Evolutionary conservation across 2,797 vertebrate genomes (phyloP), one percentile per base, ranked within the genome.

Genomic region (Neosilurus hyrtlii): DNA sequence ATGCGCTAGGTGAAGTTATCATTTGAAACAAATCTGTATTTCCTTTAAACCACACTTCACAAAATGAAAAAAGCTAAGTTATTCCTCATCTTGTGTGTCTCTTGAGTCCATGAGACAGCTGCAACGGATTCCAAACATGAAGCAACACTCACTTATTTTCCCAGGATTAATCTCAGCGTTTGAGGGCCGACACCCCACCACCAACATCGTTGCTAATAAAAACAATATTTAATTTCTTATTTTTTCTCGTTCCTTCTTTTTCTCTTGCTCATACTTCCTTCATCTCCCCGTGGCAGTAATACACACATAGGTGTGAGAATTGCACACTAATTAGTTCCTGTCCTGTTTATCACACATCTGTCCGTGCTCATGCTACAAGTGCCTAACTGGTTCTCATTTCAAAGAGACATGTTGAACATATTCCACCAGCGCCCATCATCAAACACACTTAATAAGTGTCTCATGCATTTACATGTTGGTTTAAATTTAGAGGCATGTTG

Each of bases 301-400:
- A 81, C 86, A 80, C 37, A 73, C 63, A 84, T 62, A 37, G 54
- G 54, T 65, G 59, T 59, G 37, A 79, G 86, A 26, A 80, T 84
- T 90, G 83, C 88, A 84, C 9, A 26, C 87, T 94, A 94, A 94
- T 94, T 93, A 92, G 93, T 91, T 93, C 92, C 92, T 92, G 92
- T 89, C 88, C 89, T 90, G 81, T 82, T 91, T 91, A 83, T 86
- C 86, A 76, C 88, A 88, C 93, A 94, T 93, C 93, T 94, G 93
- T 93, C 82, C 87, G 90, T 88, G 90, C 89, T 92, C 89, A 84
- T 83, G 37, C 78, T 92, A 94, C 93, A 93, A 94, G 93, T 94
- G 94, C 93, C 89, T 80, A 93, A 92, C 93, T 93, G 93, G 92
- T 94, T 94, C 92, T 91, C 90, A 90, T 93, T 94, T 94, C 92